Conservation (phyloP, 92 coral and sea anemone genomes). For the Phenganax marumi region DNA sequence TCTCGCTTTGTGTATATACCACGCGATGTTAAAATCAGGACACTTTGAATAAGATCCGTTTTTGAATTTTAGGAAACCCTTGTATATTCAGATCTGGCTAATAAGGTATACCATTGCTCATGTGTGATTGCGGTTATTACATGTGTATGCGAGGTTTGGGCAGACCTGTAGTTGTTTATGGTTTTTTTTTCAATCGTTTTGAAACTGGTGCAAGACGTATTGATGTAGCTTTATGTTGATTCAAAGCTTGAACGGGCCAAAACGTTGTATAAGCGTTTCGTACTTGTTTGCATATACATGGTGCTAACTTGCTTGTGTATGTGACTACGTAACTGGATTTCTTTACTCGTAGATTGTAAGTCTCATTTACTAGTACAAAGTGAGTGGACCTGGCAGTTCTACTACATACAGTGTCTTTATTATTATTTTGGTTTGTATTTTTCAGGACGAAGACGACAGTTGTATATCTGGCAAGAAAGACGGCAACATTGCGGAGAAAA, state of each 20-base stretch:
- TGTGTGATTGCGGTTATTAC: conserved; percentile 3
- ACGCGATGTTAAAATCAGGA: not conserved
- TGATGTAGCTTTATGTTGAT: not conserved
- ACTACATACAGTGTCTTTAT: too few species aligned
- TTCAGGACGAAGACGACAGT: not conserved
- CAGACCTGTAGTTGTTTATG: not conserved
- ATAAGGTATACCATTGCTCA: not conserved
- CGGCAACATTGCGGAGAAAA: not conserved
- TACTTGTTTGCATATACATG: not conserved
- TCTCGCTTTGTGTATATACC: not conserved
- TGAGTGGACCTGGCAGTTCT: too few species aligned
- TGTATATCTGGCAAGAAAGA: not conserved
- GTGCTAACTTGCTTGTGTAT: not conserved
- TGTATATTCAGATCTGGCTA: not conserved
- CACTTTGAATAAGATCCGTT: not conserved
- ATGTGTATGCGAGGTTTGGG: not conserved
- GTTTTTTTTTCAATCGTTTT: not conserved
- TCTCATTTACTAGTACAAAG: too few species aligned
- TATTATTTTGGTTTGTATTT: not conserved
- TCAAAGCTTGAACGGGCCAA: not conserved
- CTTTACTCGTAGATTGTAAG: not conserved
- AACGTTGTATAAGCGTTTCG: not conserved
- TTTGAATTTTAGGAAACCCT: not conserved
- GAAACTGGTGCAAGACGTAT: not conserved
- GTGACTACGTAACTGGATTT: not conserved